phyloP scores from a whole-genome alignment of 2,888 invertebrate genomes.

The Aethes cnicana region DNA sequence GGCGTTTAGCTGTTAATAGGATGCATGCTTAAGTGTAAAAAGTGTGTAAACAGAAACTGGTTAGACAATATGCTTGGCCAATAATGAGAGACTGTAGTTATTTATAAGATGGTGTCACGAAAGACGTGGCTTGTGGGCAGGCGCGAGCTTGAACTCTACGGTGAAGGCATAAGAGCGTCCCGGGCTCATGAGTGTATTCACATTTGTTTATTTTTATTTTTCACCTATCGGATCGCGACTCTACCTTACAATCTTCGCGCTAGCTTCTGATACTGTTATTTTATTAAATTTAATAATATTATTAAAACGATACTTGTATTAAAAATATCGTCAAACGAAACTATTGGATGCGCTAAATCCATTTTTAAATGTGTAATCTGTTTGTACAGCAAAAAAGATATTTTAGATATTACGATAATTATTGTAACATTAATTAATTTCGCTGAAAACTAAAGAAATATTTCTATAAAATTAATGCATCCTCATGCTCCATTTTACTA shows the following conservation, averaged over 20 bases:
- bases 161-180: not conserved
- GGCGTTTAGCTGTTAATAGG: too few relatives aligned
- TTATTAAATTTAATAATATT: constrained; percentile 27
- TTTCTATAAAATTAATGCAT: constrained; percentile 25
- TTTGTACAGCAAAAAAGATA: constrained; percentile 33
- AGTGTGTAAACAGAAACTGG: not conserved
- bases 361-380: constrained; percentile 20
- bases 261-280: constrained; percentile 26
- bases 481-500: constrained; percentile 15
- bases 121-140: constrained; percentile 11
- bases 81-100: constrained; percentile 23
- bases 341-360: constrained; percentile 16
- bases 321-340: constrained; percentile 19
- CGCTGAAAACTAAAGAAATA: constrained; percentile 29
- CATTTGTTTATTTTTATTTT: constrained; percentile 32
- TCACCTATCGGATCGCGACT: constrained; percentile 14
- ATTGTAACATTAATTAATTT: constrained; percentile 27
- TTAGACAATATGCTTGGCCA: not conserved
- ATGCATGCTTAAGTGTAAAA: too few relatives aligned
- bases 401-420: constrained; percentile 26
- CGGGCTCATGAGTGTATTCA: constrained; percentile 11
- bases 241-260: constrained; percentile 20
- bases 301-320: constrained; percentile 22
- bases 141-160: not conserved
- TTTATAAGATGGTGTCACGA: constrained; percentile 24